These are phyloP conservation scores for Drosophila prostipennis DNA, from an alignment of 2,888 invertebrate species.

Conservation along the genomic window DNA sequence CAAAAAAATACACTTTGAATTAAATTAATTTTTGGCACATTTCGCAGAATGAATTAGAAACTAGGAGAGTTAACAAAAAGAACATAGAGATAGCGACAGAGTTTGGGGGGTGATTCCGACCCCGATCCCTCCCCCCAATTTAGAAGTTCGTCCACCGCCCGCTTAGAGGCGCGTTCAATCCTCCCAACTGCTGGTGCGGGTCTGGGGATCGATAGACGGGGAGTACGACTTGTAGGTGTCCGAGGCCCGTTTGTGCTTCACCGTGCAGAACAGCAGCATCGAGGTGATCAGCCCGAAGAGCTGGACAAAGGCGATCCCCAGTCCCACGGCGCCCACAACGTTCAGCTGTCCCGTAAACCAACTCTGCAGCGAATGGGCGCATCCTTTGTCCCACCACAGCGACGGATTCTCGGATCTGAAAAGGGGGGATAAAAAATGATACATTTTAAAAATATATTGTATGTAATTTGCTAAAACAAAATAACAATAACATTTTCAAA, in stretches of 20 bases:
- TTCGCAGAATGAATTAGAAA: conserved; percentile 55
- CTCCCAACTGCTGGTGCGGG: conserved; percentile 84
- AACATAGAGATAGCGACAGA: conserved; percentile 19
- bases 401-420: conserved; percentile 84
- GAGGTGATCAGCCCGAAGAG: conserved; percentile 91
- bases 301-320: conserved; percentile 91
- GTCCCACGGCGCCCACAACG: conserved; percentile 90
- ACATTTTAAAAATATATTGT: too few relatives aligned
- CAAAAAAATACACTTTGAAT: conserved; percentile 42
- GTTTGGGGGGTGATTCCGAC: background rate
- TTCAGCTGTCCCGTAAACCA: conserved; percentile 92
- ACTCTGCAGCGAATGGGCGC: conserved; percentile 89
- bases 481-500: too few relatives aligned
- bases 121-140: conserved; percentile 9
- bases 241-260: conserved; percentile 88
- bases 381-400: conserved; percentile 89
- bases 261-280: conserved; percentile 90
- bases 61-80: conserved; percentile 21
- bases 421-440: background rate
- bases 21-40: conserved; percentile 79
- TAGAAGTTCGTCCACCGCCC: background rate
- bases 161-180: conserved; percentile 81
- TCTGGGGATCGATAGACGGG: conserved; percentile 84
- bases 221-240: conserved; percentile 89
- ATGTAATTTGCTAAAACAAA: too few relatives aligned